Evolutionary conservation across 2,113 vertebrate species (phyloP), one percentile per base, ranked within the genome.

Genomic region (Martes martes): DNA sequence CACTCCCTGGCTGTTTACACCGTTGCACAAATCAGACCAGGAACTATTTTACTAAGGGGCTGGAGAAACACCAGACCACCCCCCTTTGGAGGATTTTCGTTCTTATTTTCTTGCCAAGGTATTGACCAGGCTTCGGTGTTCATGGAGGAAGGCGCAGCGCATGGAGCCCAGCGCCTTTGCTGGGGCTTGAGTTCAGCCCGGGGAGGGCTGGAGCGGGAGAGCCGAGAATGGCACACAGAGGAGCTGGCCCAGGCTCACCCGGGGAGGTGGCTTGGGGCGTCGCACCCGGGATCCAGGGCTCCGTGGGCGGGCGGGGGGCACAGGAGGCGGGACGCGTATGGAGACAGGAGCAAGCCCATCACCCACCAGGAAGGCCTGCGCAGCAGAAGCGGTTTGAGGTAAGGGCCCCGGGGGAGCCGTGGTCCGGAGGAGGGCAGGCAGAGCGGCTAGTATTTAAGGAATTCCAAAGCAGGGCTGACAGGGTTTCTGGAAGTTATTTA

Each of bases 251-350:
- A 5, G 31, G 63, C 47, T 11, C 8, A 1, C 2, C 16, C 42
- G 4, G 0, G 31, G 24, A 69, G 7, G 33, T 1, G 3, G 45
- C 87, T 7, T 4, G 4, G 19, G 23, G 65, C 11, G 7, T 8
- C 14, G 4, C 7, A 7, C 7, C 13, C 4, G 4, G 9, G 74
- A 47, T 47, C 42, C 42, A 2, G 42, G 26, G 24, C 42, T 47
- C 69, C 11, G 0, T 0, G 0, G 0, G 45, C 13, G 0, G 7
- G 52, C 7, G 1, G 13, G 47, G 23, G 15, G 14, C 9, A 33
- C 2, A 21, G 2, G 36, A 36, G 50, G 14, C 0, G 1, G 57
- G 4, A 6, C 1, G 80, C 39, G 0, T 0, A 24, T 14, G 57
- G 26, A 50, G 13, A 3, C 13, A 7, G 3, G 52, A 7, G 55